Percentiles rank a stretch among this genome's conserved stretches.
Conservation (phyloP, 2,888 invertebrate genomes). For the Parnassius mnemosyne region DNA sequence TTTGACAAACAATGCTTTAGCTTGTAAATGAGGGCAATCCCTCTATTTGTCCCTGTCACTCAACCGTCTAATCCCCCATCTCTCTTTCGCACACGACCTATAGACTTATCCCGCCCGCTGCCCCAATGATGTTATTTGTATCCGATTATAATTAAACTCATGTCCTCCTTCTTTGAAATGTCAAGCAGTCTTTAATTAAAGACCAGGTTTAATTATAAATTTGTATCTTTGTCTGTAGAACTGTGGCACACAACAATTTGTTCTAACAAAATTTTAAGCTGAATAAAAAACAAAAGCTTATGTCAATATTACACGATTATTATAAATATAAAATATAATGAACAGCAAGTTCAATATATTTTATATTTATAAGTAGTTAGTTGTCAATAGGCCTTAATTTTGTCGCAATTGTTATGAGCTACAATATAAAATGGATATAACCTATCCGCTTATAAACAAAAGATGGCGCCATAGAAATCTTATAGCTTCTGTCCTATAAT, state of each 20-base stretch:
- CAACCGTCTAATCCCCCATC: slow-evolving; percentile 42
- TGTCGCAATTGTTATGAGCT: neutral
- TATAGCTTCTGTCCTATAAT: slow-evolving; percentile 27
- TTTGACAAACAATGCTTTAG: slow-evolving; percentile 68
- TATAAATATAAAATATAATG: no score
- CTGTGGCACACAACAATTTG: slow-evolving; percentile 15
- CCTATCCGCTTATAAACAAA: slow-evolving; percentile 18
- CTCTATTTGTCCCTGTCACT: slow-evolving; percentile 63
- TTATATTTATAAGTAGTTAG: no score
- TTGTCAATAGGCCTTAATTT: neutral
- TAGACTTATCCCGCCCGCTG: slow-evolving; percentile 70
- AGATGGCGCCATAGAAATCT: slow-evolving; percentile 30
- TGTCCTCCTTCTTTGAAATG: slow-evolving; percentile 79
- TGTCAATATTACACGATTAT: neutral
- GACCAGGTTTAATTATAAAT: slow-evolving; percentile 63
- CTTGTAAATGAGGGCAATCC: slow-evolving; percentile 70
- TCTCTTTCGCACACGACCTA: slow-evolving; percentile 56
- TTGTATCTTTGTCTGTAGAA: slow-evolving; percentile 30
- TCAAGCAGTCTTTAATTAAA: slow-evolving; percentile 78
- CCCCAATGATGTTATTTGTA: slow-evolving; percentile 77
- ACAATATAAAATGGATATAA: slow-evolving; percentile 10
- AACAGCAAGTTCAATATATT: no score
- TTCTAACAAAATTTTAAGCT: neutral
- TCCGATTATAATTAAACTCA: slow-evolving; percentile 75
- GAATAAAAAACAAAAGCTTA: neutral